phyloP scores from a whole-genome alignment of 2,888 invertebrate species.

The Pyralis farinalis region DNA sequence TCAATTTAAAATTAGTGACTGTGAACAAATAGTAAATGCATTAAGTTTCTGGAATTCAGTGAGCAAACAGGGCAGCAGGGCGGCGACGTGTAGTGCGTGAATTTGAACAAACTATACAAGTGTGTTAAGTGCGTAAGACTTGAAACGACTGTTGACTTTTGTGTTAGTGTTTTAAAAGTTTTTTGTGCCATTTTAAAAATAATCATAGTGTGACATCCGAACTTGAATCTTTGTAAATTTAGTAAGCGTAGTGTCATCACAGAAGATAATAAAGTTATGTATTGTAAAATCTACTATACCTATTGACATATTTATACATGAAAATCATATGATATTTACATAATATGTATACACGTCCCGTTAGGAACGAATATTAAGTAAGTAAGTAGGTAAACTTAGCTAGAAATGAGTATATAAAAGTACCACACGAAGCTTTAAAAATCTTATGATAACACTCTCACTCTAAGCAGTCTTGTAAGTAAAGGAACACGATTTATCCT shows the following conservation, averaged over 20 bases:
- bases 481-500: constrained; percentile 47
- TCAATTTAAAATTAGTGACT: constrained; percentile 65
- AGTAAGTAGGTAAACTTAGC: constrained; percentile 73
- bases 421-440: constrained; percentile 81
- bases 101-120: constrained; percentile 34
- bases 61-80: constrained; percentile 28
- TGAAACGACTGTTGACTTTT: constrained; percentile 71
- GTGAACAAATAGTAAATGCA: constrained; percentile 26
- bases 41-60: constrained; percentile 33
- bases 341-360: constrained; percentile 80
- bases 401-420: constrained; percentile 68
- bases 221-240: constrained; percentile 77
- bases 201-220: constrained; percentile 78
- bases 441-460: constrained; percentile 80
- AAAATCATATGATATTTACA: constrained; percentile 75
- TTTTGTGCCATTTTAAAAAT: constrained; percentile 80
- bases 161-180: constrained; percentile 80
- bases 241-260: constrained; percentile 73
- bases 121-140: constrained; percentile 60
- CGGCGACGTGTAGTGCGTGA: constrained; percentile 39
- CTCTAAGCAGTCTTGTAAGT: constrained; percentile 70
- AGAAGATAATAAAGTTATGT: constrained; percentile 74
- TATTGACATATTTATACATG: constrained; percentile 80
- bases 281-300: constrained; percentile 73
- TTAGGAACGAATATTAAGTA: constrained; percentile 80